Conservation (phyloP, 2,797 vertebrate genomes). For the Potorous gilbertii region DNA sequence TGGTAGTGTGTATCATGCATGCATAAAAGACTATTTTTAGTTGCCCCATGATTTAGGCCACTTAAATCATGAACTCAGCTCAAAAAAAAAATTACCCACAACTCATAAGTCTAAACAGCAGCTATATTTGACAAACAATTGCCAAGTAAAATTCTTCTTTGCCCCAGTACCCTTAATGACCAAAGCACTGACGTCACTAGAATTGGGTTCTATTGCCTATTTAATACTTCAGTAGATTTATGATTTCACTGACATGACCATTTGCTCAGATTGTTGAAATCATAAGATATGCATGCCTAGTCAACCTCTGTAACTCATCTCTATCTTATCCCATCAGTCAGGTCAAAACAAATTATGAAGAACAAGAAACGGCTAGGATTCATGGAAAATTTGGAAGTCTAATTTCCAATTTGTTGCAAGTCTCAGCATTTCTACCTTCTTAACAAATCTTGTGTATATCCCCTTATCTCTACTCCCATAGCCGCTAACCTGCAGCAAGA, state of each 20-base stretch:
- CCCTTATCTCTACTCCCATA: neutral
- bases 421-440: neutral
- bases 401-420: neutral
- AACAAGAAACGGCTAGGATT: neutral
- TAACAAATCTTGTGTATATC: neutral
- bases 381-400: neutral
- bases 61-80: neutral
- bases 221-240: neutral
- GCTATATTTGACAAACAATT: neutral
- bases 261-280: neutral
- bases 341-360: neutral
- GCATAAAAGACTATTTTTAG: neutral
- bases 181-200: neutral
- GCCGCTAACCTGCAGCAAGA: neutral
- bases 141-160: conserved; percentile 9
- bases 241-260: neutral
- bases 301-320: neutral
- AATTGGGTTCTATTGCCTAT: neutral
- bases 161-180: neutral
- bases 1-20: neutral
- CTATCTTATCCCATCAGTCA: neutral
- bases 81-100: neutral
- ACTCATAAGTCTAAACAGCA: neutral
- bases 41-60: neutral
- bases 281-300: neutral